Conservation (phyloP, 35 echinoderm and acorn worm genomes). For the Ophiothrix spiculata region DNA sequence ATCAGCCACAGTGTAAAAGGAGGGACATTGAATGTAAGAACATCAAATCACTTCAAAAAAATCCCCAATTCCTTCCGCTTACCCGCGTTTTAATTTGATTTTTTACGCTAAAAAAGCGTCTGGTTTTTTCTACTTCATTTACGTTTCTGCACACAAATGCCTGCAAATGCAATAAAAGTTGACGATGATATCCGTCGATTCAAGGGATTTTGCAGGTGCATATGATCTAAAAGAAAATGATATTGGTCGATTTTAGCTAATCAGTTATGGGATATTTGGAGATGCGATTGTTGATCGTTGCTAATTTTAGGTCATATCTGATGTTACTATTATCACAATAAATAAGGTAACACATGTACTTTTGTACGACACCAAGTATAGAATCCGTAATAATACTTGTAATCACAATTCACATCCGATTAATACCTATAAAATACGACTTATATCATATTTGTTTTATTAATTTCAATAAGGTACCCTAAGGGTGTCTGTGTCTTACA, state of each 20-base stretch:
- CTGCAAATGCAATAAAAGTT: neutral
- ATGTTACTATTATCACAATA: neutral
- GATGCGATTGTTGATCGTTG: conserved; percentile 6
- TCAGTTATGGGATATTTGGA: conserved; percentile 1
- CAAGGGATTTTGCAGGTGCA: neutral
- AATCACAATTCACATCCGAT: neutral
- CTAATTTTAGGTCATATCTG: conserved; percentile 11
- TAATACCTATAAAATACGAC: neutral
- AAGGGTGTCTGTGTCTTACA: neutral
- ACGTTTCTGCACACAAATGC: conserved; percentile 11
- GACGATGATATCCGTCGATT: neutral
- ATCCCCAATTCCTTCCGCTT: neutral
- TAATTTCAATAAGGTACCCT: neutral
- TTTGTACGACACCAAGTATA: neutral
- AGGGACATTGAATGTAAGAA: too few relatives aligned
- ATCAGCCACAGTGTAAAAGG: too few relatives aligned
- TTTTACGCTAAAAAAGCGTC: conserved; percentile 3
- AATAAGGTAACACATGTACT: neutral
- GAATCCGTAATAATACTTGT: neutral
- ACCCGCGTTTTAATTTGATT: neutral
- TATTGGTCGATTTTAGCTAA: conserved; percentile 16
- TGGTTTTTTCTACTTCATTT: conserved; percentile 13
- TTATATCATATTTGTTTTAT: neutral
- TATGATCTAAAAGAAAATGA: neutral
- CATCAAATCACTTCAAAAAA: too few relatives aligned